A percentile compares a stretch with the other conserved stretches of the same genome.
phyloP scores from a whole-genome alignment of 2,888 invertebrate genomes.

The Tetanocera ferruginea region DNA sequence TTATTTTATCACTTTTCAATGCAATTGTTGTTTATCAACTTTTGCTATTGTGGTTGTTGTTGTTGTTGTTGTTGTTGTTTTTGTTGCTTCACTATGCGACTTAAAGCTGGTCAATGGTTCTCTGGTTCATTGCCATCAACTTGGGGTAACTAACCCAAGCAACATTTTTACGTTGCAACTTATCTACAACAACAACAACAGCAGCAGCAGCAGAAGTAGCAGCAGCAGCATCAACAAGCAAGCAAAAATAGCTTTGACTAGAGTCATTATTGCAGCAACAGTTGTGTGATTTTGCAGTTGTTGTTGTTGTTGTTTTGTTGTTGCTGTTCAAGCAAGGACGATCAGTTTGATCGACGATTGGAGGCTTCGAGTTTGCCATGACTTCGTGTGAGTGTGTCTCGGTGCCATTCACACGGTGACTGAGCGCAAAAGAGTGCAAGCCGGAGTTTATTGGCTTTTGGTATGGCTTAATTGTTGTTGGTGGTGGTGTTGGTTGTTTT shows the following conservation, averaged over 20 bases:
- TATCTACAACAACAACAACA: not conserved
- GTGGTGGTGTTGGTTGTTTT: not conserved
- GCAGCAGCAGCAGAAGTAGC: not conserved
- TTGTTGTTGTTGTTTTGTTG: constrained; percentile 10
- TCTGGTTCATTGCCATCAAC: constrained; percentile 71
- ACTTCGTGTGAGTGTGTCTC: constrained; percentile 33
- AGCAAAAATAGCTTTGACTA: not conserved
- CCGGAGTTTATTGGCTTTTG: constrained; percentile 27
- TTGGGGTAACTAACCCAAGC: constrained; percentile 68
- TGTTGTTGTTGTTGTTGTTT: constrained; percentile 27
- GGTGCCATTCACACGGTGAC: constrained; percentile 18
- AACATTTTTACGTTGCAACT: constrained; percentile 44
- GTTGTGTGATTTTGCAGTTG: constrained; percentile 6
- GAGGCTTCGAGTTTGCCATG: not conserved
- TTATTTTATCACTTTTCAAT: constrained; percentile 27
- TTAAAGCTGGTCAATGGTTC: constrained; percentile 68
- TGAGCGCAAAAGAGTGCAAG: not conserved
- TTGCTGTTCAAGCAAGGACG: constrained; percentile 24
- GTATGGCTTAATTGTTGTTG: not conserved
- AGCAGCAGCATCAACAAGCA: constrained; percentile 8
- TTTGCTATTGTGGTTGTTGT: constrained; percentile 1
- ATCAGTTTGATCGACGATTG: constrained; percentile 13
- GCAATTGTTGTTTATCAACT: constrained; percentile 31
- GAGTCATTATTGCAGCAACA: constrained; percentile 25
- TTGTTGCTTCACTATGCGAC: constrained; percentile 25